Evolutionary conservation across 92 coral and sea anemone genomes (phyloP), one percentile per base, ranked within the genome.

Genomic region (Phenganax subtilis): DNA sequence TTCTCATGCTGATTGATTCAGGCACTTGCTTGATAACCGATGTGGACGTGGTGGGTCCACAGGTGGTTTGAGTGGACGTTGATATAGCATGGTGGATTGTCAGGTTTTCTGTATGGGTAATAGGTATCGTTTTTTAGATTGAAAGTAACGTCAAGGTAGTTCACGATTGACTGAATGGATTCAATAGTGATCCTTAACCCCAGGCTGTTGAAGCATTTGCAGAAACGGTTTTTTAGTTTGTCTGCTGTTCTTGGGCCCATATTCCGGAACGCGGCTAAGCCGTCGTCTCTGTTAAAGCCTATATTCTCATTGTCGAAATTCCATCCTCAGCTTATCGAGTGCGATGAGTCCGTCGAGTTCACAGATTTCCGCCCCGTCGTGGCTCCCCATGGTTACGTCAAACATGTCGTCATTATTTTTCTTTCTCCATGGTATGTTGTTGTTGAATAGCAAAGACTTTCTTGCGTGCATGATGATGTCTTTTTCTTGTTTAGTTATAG

Each of bases 1-100:
- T 85, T 55, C 80, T 69, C 53, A 54, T 44, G 63, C 81, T 51
- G 3, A 75, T 84, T 5, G 74, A 75, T 31, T 74, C 73, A 47
- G 86, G 82, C n/a, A 84, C 30, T 0, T 75, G 86, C 57, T 76
- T 84, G 30, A 84, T 84, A 47, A 76, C 68, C n/a, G 84, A 76
- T 54, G 25, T 20, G 25, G 25, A 20, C 25, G 25, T 20, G 84
- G 87, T 7, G 87, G 84, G 25, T 20, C 25, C 25, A 20, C 25
- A 20, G 25, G n/a, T 84, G 87, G 57, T 76, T 84, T 27, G 87
- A 68, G 44, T 30, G 75, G 16, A 59, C 29, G 72, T 84, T 51
- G 16, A 59, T 59, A 25, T 59, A 59, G 16, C 16, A 59, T 14
- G 7, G 65, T 59, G 65, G n/a, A 59, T 59, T 59, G 16, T 25